Percentiles rank a stretch among this genome's conserved stretches.
phyloP scores from a whole-genome alignment of 35 echinoderm and acorn worm species.

The Acanthaster planci region DNA sequence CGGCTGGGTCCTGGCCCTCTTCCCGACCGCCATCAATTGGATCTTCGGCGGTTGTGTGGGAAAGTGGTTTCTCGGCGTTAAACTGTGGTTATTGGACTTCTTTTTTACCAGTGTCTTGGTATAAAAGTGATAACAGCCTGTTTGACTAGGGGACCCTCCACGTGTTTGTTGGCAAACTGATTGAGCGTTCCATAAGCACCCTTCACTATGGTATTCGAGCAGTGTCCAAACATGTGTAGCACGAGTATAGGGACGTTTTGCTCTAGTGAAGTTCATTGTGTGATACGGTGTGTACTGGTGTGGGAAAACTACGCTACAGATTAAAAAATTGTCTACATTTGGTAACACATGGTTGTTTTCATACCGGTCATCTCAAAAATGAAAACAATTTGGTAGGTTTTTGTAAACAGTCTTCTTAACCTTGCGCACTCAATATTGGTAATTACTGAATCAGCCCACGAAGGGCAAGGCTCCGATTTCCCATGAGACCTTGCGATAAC shows the following conservation, averaged over 20 bases:
- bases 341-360: neutral
- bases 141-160: neutral
- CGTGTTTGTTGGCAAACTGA: neutral
- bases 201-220: neutral
- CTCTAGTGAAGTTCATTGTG: too few species aligned
- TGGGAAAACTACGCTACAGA: too few species aligned
- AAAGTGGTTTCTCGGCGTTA: too few species aligned
- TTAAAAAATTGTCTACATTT: too few species aligned
- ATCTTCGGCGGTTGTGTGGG: neutral
- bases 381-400: neutral
- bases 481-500: slow-evolving; percentile 15
- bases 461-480: neutral
- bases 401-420: neutral
- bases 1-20: neutral
- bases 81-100: too few species aligned
- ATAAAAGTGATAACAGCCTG: too few species aligned
- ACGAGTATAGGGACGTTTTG: too few species aligned
- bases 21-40: neutral
- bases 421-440: neutral
- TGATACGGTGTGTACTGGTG: too few species aligned
- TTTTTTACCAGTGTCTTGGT: too few species aligned
- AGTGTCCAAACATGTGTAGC: neutral
- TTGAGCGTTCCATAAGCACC: neutral
- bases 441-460: neutral
- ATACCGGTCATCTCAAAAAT: slow-evolving; percentile 19